These are phyloP conservation scores for Umimayanthus kanabou DNA, from an alignment of 92 coral and sea anemone species.

Conservation along the genomic window DNA sequence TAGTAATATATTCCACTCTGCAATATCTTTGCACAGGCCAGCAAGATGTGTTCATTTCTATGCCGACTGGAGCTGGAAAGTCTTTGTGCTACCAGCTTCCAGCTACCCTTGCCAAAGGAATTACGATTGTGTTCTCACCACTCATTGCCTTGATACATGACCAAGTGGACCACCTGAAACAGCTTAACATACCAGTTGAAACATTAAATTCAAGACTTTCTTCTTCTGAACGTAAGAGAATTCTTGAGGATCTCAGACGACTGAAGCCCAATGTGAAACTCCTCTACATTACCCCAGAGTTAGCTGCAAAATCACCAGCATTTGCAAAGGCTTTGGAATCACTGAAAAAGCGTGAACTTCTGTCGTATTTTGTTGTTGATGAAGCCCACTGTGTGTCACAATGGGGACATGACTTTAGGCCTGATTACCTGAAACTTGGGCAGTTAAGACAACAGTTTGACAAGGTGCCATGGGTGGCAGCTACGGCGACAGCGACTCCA, in stretches of 20 bases:
- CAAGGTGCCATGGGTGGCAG: conserved; percentile 77
- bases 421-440: conserved; percentile 87
- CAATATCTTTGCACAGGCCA: conserved; percentile 53
- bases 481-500: conserved; percentile 98
- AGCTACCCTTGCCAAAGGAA: conserved; percentile 75
- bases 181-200: conserved; percentile 72
- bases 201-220: conserved; percentile 84
- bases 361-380: conserved; percentile 86
- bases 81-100: conserved; percentile 93
- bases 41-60: conserved; percentile 90
- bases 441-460: conserved; percentile 60
- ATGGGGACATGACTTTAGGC: conserved; percentile 99
- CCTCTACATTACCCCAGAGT: conserved; percentile 94
- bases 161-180: conserved; percentile 74
- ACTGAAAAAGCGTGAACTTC: conserved; percentile 64
- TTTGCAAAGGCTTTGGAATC: conserved; percentile 71
- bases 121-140: conserved; percentile 89
- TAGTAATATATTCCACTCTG: not conserved
- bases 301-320: conserved; percentile 82
- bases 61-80: conserved; percentile 99
- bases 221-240: conserved; percentile 65
- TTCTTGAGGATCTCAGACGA: conserved; percentile 70
- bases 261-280: conserved; percentile 74
- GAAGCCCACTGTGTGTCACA: conserved; percentile 98
- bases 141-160: conserved; percentile 94